Evolutionary conservation across 2,888 invertebrate genomes (phyloP).

Genomic region (Allygus modestus): DNA sequence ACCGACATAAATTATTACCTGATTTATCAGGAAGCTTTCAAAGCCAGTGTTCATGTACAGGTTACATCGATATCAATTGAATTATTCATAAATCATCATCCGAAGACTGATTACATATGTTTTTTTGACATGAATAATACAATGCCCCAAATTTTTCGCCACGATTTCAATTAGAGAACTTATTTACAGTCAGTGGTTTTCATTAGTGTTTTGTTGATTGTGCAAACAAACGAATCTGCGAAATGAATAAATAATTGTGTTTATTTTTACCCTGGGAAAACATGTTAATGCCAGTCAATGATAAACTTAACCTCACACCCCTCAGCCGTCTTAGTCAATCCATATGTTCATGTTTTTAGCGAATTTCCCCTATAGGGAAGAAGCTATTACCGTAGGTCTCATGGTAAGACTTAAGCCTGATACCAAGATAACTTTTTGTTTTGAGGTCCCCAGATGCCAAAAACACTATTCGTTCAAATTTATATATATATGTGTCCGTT

Average conservation of each 20-base stretch:
- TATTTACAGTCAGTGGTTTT: conserved; percentile 34
- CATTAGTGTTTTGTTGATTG: conserved; percentile 27
- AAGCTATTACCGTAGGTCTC: too few relatives aligned
- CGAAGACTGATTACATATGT: conserved; percentile 34
- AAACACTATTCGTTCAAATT: too few relatives aligned
- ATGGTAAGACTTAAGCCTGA: too few relatives aligned
- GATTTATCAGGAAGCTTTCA: not conserved
- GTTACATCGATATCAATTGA: not conserved
- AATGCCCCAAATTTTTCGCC: not conserved
- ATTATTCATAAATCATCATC: not conserved
- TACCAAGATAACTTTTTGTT: too few relatives aligned
- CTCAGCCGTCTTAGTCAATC: too few relatives aligned
- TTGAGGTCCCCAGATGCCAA: too few relatives aligned
- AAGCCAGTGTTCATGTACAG: not conserved
- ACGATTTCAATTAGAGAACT: conserved; percentile 24
- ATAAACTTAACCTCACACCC: too few relatives aligned
- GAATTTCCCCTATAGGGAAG: too few relatives aligned
- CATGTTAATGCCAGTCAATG: not conserved
- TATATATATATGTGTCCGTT: too few relatives aligned
- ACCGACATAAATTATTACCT: too few relatives aligned
- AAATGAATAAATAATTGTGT: conserved; percentile 7
- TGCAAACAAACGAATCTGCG: conserved; percentile 11
- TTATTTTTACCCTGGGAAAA: not conserved
- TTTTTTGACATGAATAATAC: conserved; percentile 19
- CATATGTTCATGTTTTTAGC: too few relatives aligned